Evolutionary conservation across 2,797 vertebrate species (phyloP).

Genomic region (Sardinella longiceps): DNA sequence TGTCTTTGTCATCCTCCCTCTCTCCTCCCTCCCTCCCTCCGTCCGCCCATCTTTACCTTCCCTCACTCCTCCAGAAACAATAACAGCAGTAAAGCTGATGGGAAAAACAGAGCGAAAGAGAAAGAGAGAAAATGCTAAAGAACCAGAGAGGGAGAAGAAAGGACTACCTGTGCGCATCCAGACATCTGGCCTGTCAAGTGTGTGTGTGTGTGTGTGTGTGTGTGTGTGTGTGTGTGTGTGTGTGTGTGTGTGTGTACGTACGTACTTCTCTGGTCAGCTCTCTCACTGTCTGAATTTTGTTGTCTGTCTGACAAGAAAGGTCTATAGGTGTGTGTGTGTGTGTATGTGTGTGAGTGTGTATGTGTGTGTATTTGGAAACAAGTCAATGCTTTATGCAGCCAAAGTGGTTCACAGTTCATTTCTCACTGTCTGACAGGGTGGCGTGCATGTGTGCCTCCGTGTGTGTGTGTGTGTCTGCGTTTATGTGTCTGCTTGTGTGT

Average conservation of each 20-base stretch:
- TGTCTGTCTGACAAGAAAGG: constrained; percentile 10
- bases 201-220: constrained; percentile 31
- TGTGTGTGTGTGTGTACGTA: neutral
- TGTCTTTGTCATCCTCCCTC: constrained; percentile 7
- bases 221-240: constrained; percentile 11
- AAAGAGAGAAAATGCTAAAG: neutral
- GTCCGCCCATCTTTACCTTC: too few species aligned
- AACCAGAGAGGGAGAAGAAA: constrained; percentile 39
- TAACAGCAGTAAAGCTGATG: constrained; percentile 61
- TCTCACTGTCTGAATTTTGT: neutral
- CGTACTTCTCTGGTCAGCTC: neutral
- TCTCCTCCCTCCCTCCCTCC: too few species aligned
- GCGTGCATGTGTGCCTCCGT: constrained; percentile 31
- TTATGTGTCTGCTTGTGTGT: too few species aligned
- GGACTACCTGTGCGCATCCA: constrained; percentile 20
- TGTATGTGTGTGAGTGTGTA: neutral
- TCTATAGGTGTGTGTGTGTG: neutral
- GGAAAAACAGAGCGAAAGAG: constrained; percentile 51
- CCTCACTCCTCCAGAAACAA: constrained; percentile 54
- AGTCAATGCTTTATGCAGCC: neutral
- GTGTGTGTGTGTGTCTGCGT: constrained; percentile 33
- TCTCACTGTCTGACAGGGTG: constrained; percentile 17
- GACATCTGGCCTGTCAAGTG: constrained; percentile 17
- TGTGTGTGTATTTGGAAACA: neutral
- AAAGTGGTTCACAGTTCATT: constrained; percentile 8